Evolutionary conservation across 2,113 vertebrate genomes (phyloP).

Genomic region (Cettia cetti): DNA sequence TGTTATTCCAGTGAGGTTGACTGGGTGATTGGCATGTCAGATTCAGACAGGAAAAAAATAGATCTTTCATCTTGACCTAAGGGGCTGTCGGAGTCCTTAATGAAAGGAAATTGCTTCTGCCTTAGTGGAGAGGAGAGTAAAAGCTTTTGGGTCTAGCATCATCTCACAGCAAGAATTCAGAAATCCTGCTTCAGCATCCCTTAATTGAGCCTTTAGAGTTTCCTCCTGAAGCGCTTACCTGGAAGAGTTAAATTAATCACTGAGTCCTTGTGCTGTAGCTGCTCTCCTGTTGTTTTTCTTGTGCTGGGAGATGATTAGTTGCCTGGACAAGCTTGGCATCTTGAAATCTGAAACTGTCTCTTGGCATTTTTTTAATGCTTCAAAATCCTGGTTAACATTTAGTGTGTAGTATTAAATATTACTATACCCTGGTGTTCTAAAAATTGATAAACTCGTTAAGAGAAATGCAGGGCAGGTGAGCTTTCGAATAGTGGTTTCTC

Average conservation of each 20-base stretch:
- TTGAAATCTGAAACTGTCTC: conserved; percentile 34
- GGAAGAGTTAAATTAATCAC: conserved; percentile 45
- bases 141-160: conserved; percentile 18
- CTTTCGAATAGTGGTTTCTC: neutral
- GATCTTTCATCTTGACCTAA: conserved; percentile 21
- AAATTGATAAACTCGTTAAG: conserved; percentile 61
- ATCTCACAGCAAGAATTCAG: conserved; percentile 20
- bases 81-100: conserved; percentile 6
- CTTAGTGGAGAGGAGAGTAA: conserved; percentile 11
- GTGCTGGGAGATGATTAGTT: conserved; percentile 25
- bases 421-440: conserved; percentile 5
- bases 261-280: neutral
- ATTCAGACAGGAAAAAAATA: neutral
- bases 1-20: neutral
- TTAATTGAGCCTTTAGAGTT: conserved; percentile 21
- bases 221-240: neutral
- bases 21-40: neutral
- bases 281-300: conserved; percentile 14
- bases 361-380: conserved; percentile 14
- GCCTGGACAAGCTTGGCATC: conserved; percentile 15
- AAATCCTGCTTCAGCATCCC: neutral
- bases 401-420: conserved; percentile 34
- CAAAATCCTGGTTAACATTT: conserved; percentile 46
- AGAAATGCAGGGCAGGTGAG: conserved; percentile 2
- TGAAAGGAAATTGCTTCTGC: conserved; percentile 46